A percentile compares a stretch with the other conserved stretches of the same genome.
These are phyloP conservation scores for Caranx melampygus DNA, from an alignment of 2,113 vertebrate species.

Conservation along the genomic window DNA sequence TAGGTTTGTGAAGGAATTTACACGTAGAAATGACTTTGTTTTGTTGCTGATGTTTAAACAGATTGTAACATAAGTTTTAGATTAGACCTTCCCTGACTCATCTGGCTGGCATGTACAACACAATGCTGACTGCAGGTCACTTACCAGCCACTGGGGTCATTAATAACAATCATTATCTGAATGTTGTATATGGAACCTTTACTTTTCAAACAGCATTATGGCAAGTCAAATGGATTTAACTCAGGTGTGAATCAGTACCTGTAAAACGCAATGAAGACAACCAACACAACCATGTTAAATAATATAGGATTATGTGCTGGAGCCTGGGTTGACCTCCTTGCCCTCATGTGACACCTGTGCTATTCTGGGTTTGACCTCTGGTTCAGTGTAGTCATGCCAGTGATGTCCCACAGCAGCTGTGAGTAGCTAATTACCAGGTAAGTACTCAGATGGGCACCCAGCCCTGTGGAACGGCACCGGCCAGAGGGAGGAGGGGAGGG, in stretches of 20 bases:
- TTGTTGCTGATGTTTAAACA: too few relatives aligned
- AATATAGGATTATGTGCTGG: background rate
- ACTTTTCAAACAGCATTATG: background rate
- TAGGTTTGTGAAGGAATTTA: too few relatives aligned
- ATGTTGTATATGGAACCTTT: too few relatives aligned
- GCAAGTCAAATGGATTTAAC: background rate
- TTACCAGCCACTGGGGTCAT: too few relatives aligned
- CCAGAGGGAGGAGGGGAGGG: background rate
- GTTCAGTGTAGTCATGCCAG: conserved; percentile 38
- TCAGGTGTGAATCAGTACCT: background rate
- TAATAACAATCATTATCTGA: too few relatives aligned
- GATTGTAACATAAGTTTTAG: too few relatives aligned
- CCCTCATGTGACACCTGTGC: conserved; percentile 39
- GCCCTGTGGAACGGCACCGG: conserved; percentile 43
- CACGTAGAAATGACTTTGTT: too few relatives aligned
- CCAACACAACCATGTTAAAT: conserved; percentile 27
- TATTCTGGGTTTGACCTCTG: conserved; percentile 61
- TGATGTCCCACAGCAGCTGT: conserved; percentile 59
- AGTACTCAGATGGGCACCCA: conserved; percentile 43
- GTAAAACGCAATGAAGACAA: conserved; percentile 1
- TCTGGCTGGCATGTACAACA: too few relatives aligned
- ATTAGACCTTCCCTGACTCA: too few relatives aligned
- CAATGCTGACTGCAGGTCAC: too few relatives aligned
- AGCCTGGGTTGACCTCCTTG: conserved; percentile 38
- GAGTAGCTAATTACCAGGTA: conserved; percentile 66